Evolutionary conservation across 2,113 vertebrate species (phyloP).

Genomic region (Artemisiospiza belli): DNA sequence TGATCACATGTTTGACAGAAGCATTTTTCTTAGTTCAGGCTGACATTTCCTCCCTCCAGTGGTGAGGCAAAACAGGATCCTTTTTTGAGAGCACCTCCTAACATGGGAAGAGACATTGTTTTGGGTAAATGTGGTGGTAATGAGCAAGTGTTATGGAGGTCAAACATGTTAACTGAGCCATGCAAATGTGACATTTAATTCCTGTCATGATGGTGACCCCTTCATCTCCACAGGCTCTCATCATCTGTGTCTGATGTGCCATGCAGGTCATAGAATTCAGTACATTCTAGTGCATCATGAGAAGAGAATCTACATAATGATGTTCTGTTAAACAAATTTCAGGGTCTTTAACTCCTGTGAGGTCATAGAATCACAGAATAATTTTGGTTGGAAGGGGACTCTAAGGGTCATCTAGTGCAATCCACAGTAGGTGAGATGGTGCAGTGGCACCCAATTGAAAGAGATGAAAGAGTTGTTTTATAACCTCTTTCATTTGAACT

Average conservation of each 20-base stretch:
- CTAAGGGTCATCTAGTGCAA: neutral
- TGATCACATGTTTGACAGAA: neutral
- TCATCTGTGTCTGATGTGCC: neutral
- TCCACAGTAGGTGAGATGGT: neutral
- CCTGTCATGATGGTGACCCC: neutral
- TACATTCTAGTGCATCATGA: neutral
- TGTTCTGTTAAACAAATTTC: neutral
- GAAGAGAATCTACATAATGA: neutral
- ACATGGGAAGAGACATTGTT: neutral
- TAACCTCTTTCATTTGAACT: neutral
- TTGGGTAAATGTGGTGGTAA: neutral
- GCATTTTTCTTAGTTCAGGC: neutral
- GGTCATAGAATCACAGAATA: neutral
- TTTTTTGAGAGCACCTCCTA: neutral
- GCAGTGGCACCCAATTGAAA: neutral
- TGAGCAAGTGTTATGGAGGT: neutral
- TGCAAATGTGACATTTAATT: neutral
- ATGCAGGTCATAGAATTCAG: neutral
- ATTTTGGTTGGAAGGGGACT: neutral
- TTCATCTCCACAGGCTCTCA: neutral
- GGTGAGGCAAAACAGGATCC: neutral
- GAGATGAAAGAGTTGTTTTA: neutral
- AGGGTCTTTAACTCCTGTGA: neutral
- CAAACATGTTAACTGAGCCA: neutral
- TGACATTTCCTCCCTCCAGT: neutral